Conservation (phyloP, 2,113 vertebrate genomes). For the Syngnathoides biaculeatus region DNA sequence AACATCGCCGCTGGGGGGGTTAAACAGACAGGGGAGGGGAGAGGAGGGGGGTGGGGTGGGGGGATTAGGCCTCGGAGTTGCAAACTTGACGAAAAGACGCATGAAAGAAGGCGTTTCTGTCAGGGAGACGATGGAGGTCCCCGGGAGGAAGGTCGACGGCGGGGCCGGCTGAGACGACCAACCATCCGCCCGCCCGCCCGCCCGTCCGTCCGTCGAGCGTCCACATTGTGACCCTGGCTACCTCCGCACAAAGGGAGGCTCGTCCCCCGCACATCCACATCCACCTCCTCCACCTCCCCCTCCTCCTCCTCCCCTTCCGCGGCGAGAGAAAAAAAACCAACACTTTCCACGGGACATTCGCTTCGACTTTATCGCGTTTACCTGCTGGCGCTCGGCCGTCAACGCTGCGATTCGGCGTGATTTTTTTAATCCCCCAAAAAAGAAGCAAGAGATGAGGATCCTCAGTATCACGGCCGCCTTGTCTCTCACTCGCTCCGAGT, state of each 20-base stretch:
- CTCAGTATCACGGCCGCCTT: constrained; percentile 46
- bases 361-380: constrained; percentile 60
- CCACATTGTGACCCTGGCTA: constrained; percentile 61
- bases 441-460: constrained; percentile 23
- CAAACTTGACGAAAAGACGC: constrained; percentile 48
- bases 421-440: constrained; percentile 43
- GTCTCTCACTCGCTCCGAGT: constrained; percentile 64
- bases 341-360: constrained; percentile 71
- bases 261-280: constrained; percentile 55
- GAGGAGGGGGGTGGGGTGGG: too few relatives aligned
- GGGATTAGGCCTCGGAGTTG: constrained; percentile 48
- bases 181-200: constrained; percentile 19
- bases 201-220: constrained; percentile 46
- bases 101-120: constrained; percentile 41
- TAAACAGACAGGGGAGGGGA: not conserved
- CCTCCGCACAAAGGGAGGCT: constrained; percentile 73
- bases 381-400: constrained; percentile 67
- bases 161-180: constrained; percentile 37
- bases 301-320: constrained; percentile 11
- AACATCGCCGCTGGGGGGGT: constrained; percentile 17
- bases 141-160: constrained; percentile 32
- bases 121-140: constrained; percentile 19
- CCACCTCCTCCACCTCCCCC: not conserved
- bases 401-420: constrained; percentile 62
- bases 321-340: constrained; percentile 37